Base-by-base conservation (phyloP, 2,113 vertebrate genomes). In the Saccopteryx leptura region DNA sequence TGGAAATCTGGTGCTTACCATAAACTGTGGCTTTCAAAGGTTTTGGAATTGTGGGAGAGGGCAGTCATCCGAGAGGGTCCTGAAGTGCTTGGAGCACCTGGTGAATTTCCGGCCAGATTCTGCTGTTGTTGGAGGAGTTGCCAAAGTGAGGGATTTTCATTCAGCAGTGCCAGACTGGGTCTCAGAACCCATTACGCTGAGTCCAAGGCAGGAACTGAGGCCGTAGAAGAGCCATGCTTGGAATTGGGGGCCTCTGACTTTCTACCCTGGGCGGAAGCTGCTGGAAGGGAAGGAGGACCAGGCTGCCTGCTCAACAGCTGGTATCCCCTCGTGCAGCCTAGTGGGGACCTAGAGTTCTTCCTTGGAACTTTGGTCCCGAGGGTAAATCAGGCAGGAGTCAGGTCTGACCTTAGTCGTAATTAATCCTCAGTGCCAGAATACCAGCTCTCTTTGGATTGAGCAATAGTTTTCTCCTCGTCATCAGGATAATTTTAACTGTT, bases 401-500 rank as follows among this genome's bases (percentile, higher is more conserved):
- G 68, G 24, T 12, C 69, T 83, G 89, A 93, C 65, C 50, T 89
- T 91, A 71, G 74, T 79, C 75, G 50, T 3, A 0, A 50, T 74
- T 63, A 56, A 54, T 60, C 33, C 89, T 93, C 18, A 4, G 19
- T 78, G 83, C 75, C 58, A 58, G 93, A 93, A 88, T 46, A 84
- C 60, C 24, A 82, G 26, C 82, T 75, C 56, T 94, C 31, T 89
- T 46, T 12, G 5, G 85, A 61, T 50, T 60, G 81, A 90, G 76
- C 68, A 65, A 76, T 17, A 33, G 13, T 54, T 80, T 96, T 46
- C 50, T 21, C 56, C 9, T 91, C 4, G 0, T n/a, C 52, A 2
- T 85, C 46, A n/a, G 65, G 39, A 68, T 86, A 39, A 61, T 88
- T 85, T 96, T 88, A 94, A 88, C 28, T 21, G 4, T 24, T 95